phyloP scores from a whole-genome alignment of 2,113 vertebrate genomes.

The Entomyzon cyanotis region DNA sequence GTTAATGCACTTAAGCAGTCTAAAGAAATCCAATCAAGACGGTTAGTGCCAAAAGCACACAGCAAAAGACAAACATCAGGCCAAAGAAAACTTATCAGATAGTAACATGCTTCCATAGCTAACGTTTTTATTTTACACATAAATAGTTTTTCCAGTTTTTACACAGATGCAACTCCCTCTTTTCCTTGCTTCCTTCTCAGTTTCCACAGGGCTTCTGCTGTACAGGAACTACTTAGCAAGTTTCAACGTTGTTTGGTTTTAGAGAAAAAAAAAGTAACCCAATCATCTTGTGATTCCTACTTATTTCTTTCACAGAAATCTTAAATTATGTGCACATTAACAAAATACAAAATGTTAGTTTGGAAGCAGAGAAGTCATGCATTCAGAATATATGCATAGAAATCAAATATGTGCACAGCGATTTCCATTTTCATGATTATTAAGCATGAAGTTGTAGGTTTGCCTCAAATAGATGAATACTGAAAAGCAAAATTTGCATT shows the following conservation, averaged over 20 bases:
- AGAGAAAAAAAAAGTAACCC: neutral
- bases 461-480: conserved; percentile 27
- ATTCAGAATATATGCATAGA: conserved; percentile 29
- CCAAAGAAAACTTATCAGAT: neutral
- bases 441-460: conserved; percentile 22
- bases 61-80: neutral
- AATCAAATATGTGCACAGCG: conserved; percentile 18
- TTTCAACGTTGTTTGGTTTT: neutral
- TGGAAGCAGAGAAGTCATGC: conserved; percentile 22
- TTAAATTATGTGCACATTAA: neutral
- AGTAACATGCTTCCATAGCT: neutral
- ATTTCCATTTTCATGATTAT: conserved; percentile 49
- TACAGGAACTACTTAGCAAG: neutral
- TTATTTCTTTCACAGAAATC: neutral
- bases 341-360: neutral
- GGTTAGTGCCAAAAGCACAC: neutral
- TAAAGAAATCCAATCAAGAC: neutral
- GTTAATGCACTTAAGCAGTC: neutral
- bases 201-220: neutral
- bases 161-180: neutral
- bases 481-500: conserved; percentile 30
- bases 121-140: neutral
- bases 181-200: neutral
- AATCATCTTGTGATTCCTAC: neutral
- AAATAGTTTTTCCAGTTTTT: neutral